Percentiles rank a stretch among this genome's conserved stretches.
These are phyloP conservation scores for Asobara japonica DNA, from an alignment of 1,140 invertebrate species.

Conservation along the genomic window DNA sequence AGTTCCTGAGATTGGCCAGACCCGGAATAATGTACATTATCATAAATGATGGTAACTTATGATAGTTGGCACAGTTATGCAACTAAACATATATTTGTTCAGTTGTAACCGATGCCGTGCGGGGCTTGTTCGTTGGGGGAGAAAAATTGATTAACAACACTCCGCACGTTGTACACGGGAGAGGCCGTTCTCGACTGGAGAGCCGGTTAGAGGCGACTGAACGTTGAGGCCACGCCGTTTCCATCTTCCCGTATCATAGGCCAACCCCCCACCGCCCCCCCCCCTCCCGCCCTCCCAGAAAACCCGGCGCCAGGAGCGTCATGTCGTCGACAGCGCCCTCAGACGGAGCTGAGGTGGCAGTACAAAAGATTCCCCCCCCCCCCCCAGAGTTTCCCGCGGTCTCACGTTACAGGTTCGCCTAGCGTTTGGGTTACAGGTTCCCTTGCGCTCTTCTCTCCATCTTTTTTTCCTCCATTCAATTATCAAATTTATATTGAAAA, in stretches of 20 bases:
- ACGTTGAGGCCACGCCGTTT: constrained; percentile 39
- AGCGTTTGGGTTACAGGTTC: background rate
- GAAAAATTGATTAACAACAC: background rate
- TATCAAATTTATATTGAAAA: no score
- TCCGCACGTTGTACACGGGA: constrained; percentile 10
- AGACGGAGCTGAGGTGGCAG: background rate
- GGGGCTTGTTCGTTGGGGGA: background rate
- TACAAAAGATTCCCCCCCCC: background rate
- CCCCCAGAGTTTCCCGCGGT: background rate
- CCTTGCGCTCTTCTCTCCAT: background rate
- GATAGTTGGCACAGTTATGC: background rate
- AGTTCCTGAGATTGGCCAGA: background rate
- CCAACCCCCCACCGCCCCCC: constrained; percentile 30
- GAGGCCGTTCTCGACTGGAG: constrained; percentile 32
- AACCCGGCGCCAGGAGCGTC: constrained; percentile 45
- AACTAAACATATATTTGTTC: background rate
- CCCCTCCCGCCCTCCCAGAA: no score
- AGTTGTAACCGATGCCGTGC: background rate
- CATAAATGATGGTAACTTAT: background rate
- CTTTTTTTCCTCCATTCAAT: background rate
- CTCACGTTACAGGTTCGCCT: constrained; percentile 5
- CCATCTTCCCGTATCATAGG: constrained; percentile 41
- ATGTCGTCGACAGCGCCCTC: background rate
- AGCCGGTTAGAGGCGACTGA: constrained; percentile 49
- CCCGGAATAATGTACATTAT: background rate